These are phyloP conservation scores for Conops quadrifasciatus DNA, from an alignment of 2,888 invertebrate genomes.

Conservation along the genomic window DNA sequence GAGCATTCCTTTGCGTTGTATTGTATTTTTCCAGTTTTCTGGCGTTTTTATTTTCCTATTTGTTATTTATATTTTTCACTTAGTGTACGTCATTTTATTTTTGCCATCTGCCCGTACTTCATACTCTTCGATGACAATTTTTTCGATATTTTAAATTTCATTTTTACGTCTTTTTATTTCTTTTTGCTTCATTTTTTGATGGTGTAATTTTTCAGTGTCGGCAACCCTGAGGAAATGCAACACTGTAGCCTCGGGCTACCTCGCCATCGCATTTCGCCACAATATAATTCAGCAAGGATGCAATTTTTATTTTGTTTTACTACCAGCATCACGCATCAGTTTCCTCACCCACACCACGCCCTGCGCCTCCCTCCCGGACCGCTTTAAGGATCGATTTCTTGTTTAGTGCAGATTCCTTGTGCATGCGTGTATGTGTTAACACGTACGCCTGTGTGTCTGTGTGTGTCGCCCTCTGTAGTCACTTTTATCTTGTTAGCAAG, in stretches of 20 bases:
- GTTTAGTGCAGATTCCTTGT: no score
- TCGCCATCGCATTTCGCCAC: slow-evolving; percentile 13
- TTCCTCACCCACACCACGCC: no score
- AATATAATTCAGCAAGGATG: slow-evolving; percentile 30
- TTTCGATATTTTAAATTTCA: neutral
- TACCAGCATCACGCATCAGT: neutral
- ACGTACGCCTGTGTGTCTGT: no score
- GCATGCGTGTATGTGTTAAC: no score
- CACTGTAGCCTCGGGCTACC: neutral
- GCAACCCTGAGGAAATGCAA: neutral
- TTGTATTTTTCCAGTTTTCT: neutral
- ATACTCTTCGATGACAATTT: no score
- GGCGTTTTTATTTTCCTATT: no score
- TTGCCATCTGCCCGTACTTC: no score
- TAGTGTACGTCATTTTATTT: neutral
- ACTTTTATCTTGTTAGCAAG: slow-evolving; percentile 14
- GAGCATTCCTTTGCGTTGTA: no score
- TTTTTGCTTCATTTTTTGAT: neutral
- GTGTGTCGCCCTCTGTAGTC: neutral
- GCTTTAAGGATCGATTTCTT: no score
- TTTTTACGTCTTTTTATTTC: neutral
- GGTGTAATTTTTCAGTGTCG: neutral
- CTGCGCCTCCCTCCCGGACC: no score
- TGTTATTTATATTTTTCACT: neutral
- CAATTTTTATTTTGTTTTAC: slow-evolving; percentile 11